These are phyloP conservation scores for Diarsia mendica DNA, from an alignment of 2,888 invertebrate species.

Conservation along the genomic window DNA sequence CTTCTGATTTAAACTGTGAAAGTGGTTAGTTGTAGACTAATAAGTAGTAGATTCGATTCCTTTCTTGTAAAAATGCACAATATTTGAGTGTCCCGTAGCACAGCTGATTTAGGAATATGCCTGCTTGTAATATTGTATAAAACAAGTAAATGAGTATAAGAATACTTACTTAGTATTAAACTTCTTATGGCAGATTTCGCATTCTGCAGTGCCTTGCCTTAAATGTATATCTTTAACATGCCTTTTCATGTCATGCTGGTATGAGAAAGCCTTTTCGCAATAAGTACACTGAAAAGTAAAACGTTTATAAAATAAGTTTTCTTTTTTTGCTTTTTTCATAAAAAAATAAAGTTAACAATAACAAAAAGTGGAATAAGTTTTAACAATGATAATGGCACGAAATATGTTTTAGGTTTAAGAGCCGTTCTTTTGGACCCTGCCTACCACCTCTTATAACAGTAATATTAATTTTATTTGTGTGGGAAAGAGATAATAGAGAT, in stretches of 20 bases:
- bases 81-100: background rate
- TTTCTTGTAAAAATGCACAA: too few species aligned
- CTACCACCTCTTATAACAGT: background rate
- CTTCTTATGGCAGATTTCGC: constrained; percentile 85
- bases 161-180: constrained; percentile 85
- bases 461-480: background rate
- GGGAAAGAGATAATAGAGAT: background rate
- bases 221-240: constrained; percentile 86
- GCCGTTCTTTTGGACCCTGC: background rate
- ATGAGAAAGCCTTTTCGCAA: constrained; percentile 87
- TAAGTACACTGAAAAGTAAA: constrained; percentile 81
- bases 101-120: background rate
- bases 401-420: background rate
- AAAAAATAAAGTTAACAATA: background rate
- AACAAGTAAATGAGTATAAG: background rate
- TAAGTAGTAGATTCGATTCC: too few species aligned
- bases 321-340: background rate
- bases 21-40: too few species aligned
- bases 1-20: too few species aligned
- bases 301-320: background rate
- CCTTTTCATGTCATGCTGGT: constrained; percentile 84
- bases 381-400: background rate
- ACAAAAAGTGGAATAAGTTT: background rate
- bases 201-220: constrained; percentile 84
- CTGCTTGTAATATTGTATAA: background rate